Percentiles rank a stretch among this genome's conserved stretches.
Conservation (phyloP, 2,888 invertebrate genomes). For the Chloroclysta siterata region DNA sequence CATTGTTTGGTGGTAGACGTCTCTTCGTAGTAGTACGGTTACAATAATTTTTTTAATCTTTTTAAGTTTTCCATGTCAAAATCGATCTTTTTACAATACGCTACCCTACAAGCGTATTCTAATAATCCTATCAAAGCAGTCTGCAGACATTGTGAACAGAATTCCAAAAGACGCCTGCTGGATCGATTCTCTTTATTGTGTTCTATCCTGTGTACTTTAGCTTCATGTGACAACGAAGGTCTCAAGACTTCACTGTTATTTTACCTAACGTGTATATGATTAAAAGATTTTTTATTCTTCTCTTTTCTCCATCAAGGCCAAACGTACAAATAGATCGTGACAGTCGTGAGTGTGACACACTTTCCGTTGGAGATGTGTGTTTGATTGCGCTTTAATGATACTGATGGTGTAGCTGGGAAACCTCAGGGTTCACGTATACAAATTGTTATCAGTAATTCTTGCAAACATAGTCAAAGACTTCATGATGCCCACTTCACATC, state of each 20-base stretch:
- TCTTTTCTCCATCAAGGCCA: constrained; percentile 11
- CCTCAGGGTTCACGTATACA: background rate
- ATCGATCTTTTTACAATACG: constrained; percentile 28
- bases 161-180: constrained; percentile 2
- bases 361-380: constrained; percentile 7
- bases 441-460: background rate
- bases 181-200: background rate
- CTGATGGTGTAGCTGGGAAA: background rate
- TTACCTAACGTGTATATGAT: constrained; percentile 2
- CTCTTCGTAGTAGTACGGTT: no score
- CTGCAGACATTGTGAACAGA: constrained; percentile 36
- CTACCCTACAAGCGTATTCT: constrained; percentile 33
- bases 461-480: background rate
- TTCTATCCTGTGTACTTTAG: background rate
- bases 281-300: background rate
- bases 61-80: background rate
- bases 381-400: background rate
- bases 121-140: constrained; percentile 32
- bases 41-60: background rate
- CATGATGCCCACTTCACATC: no score
- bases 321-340: constrained; percentile 5
- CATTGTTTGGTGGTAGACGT: no score
- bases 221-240: background rate
- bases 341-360: constrained; percentile 10
- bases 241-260: constrained; percentile 1